Evolutionary conservation across 2,888 invertebrate genomes (phyloP), one percentile per base, ranked within the genome.

Genomic region (Anorthoa munda): DNA sequence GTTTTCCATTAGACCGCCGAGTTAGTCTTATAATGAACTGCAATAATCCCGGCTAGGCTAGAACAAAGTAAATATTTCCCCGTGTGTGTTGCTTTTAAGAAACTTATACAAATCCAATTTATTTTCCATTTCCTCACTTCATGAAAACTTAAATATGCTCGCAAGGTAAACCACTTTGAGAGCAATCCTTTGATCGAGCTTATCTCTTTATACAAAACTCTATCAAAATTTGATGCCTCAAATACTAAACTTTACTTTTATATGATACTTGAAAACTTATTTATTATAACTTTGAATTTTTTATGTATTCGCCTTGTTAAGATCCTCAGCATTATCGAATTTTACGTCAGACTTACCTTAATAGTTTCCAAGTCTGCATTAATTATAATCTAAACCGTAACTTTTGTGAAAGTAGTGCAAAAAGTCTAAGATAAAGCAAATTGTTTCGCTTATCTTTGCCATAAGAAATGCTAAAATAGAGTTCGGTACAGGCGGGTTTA

Each of bases 101-200:
- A 95, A 95, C 92, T 95, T 94, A 94, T 94, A 94, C 93, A 94
- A 95, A 96, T 95, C 92, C 94, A 96, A 96, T 96, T 96, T 96
- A 96, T 96, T 95, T 96, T 93, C 96, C 95, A 96, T 96, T 96
- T 95, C 94, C 95, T 90, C 94, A 96, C 94, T 95, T 94, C 94
- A 94, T 95, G 95, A 95, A 95, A 96, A 95, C 95, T 96, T 96
- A 96, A 96, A 96, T 95, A 95, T 95, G 95, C 91, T 95, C 92
- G 92, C 93, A 92, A 95, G 95, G 95, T 96, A 95, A 94, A 95
- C 95, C 96, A 95, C 95, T 95, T 93, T 95, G 92, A 93, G 90
- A 94, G 95, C 94, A 93, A 95, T 95, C 94, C 96, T 96, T 96
- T 96, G 96, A 96, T 95, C 93, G 91, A 82, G 92, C 89, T 94